Base-by-base conservation (phyloP, 1,140 invertebrate genomes). In the Neelides sp. region DNA sequence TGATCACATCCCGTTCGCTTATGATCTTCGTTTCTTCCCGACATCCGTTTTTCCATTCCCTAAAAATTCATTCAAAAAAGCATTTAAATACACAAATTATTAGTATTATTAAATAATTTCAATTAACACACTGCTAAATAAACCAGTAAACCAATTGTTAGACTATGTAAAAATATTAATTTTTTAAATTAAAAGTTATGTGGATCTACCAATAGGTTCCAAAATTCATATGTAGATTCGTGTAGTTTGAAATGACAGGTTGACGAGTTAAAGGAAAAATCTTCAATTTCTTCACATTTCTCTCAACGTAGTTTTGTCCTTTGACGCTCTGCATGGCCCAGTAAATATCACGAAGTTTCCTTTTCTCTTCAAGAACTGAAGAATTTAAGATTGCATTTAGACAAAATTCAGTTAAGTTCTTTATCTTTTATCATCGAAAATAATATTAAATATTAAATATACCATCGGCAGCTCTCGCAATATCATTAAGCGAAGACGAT, bases 21-120 rank as follows among this genome's bases (percentile, higher is more conserved):
- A 51, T 43, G 3, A 51, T 39, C 8, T 24, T n/a, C 7, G 4
- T 26, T 15, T 27, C 13, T 43, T 36, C 17, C 32, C 32, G 7
- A 19, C 7, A 12, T 15, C 3, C 12, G 26, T 37, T 45, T 23
- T 54, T 58, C 56, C 56, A 58, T 48, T 58, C 56, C 50, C 54
- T 57, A 22, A 10, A 46, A 12, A 49, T 28, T 5, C 12, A 23
- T 8, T 23, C 5, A 23, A 4, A 43, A n/a, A 43, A 10, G 10
- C 10, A 40, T 40, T 19, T n/a, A n/a, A n/a, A n/a, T n/a, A n/a
- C n/a, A n/a, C n/a, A n/a, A n/a, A n/a, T n/a, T n/a, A n/a, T n/a
- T n/a, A n/a, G n/a, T n/a, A n/a, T n/a, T n/a, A n/a, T n/a, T n/a
- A n/a, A n/a, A n/a, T n/a, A n/a, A n/a, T n/a, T n/a, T n/a, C n/a